Evolutionary conservation across 2,797 vertebrate genomes (phyloP).

Genomic region (Picus viridis): DNA sequence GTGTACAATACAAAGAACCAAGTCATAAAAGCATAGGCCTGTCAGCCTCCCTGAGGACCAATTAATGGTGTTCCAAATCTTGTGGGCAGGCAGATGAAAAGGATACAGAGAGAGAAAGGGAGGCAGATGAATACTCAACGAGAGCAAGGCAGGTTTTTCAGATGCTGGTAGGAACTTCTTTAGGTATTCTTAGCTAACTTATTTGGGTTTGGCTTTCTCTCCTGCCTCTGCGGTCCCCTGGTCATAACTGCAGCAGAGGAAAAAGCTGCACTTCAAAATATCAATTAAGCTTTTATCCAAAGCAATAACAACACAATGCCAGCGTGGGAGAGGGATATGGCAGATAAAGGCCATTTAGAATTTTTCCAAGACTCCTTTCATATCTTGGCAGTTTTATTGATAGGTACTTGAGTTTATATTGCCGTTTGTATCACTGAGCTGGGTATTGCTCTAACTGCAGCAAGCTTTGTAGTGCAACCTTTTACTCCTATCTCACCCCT

Average conservation of each 20-base stretch:
- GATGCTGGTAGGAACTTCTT: constrained; percentile 87
- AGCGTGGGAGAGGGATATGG: neutral
- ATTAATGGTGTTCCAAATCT: constrained; percentile 94
- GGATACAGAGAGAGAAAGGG: constrained; percentile 77
- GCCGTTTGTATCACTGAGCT: constrained; percentile 70
- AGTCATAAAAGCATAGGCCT: constrained; percentile 87
- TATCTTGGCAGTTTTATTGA: constrained; percentile 73
- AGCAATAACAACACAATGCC: constrained; percentile 11
- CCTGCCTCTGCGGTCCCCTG: neutral
- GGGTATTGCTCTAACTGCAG: constrained; percentile 72
- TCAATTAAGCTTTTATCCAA: constrained; percentile 67
- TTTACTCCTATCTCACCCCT: constrained; percentile 80
- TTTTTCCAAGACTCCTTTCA: constrained; percentile 55
- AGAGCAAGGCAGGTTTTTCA: constrained; percentile 81
- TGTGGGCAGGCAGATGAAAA: constrained; percentile 93
- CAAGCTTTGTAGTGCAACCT: constrained; percentile 86
- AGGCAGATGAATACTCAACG: constrained; percentile 84
- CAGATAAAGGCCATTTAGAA: constrained; percentile 49
- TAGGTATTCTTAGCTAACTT: constrained; percentile 90
- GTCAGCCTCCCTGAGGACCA: constrained; percentile 93
- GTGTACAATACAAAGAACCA: constrained; percentile 87
- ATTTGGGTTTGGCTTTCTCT: constrained; percentile 75
- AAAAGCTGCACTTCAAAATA: constrained; percentile 66
- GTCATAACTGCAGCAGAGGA: constrained; percentile 31
- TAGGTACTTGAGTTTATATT: constrained; percentile 71